Evolutionary conservation across 2,797 vertebrate genomes (phyloP).

Genomic region (Amblyopsis hoosieri): DNA sequence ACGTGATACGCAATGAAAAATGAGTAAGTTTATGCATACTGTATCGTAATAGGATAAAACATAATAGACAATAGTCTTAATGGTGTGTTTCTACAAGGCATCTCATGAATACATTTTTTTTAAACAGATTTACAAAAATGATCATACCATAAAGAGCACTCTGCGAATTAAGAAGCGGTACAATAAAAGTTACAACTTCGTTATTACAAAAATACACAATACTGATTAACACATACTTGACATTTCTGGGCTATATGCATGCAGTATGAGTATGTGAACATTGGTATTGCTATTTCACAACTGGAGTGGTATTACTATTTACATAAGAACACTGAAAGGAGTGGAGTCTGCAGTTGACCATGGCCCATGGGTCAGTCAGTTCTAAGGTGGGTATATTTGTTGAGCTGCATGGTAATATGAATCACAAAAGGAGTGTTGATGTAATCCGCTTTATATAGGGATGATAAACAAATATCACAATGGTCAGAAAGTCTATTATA

Average conservation of each 20-base stretch:
- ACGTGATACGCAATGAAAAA: background rate
- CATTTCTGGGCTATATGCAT: constrained; percentile 12
- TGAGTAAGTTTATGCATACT: background rate
- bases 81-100: background rate
- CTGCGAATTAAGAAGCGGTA: background rate
- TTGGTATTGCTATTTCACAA: background rate
- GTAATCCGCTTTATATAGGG: too few relatives aligned
- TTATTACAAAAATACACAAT: background rate
- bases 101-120: constrained; percentile 5
- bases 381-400: background rate
- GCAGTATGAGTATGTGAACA: constrained; percentile 2
- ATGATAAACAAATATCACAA: too few relatives aligned
- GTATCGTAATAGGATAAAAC: background rate
- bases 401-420: background rate
- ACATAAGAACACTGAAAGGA: too few relatives aligned
- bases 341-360: too few relatives aligned
- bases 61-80: too few relatives aligned
- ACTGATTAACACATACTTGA: background rate
- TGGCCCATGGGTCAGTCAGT: too few relatives aligned
- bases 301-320: background rate
- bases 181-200: constrained; percentile 21
- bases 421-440: constrained; percentile 28
- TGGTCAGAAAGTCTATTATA: background rate
- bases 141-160: background rate
- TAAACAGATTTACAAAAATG: too few relatives aligned